These are phyloP conservation scores for Chironomus riparius DNA, from an alignment of 2,888 invertebrate genomes.

Conservation along the genomic window DNA sequence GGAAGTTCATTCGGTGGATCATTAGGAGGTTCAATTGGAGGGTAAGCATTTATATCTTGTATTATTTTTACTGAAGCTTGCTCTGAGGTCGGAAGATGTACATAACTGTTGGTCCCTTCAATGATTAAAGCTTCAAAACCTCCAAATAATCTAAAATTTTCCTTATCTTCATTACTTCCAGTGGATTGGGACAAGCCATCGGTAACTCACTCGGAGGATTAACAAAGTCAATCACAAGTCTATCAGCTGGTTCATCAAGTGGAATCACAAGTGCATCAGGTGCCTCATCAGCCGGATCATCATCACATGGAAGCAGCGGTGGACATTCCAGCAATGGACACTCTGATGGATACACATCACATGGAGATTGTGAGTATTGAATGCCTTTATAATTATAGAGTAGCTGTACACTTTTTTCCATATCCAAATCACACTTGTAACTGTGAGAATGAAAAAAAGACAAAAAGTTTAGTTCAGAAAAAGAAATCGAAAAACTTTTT, in stretches of 20 bases:
- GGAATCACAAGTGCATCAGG: not conserved
- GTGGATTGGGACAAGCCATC: not conserved
- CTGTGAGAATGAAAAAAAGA: not conserved
- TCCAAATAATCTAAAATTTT: too few relatives aligned
- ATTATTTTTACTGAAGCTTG: too few relatives aligned
- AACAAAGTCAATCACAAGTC: constrained; percentile 8
- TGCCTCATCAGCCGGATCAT: not conserved
- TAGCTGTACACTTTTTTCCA: not conserved
- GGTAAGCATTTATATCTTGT: too few relatives aligned
- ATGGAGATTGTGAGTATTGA: not conserved
- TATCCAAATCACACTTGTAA: not conserved
- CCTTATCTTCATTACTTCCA: too few relatives aligned
- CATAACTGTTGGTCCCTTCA: too few relatives aligned
- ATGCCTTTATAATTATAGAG: not conserved
- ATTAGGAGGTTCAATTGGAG: constrained; percentile 6
- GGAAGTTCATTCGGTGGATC: constrained; percentile 1
- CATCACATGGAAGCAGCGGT: not conserved
- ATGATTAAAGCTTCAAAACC: too few relatives aligned
- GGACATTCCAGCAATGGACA: not conserved
- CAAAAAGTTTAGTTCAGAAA: not conserved
- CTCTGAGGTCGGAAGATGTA: too few relatives aligned
- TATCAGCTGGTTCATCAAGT: constrained; percentile 16
- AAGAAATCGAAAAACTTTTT: not conserved
- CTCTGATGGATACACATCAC: not conserved
- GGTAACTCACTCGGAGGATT: constrained; percentile 14